These are phyloP conservation scores for Opisthograptis luteolata DNA, from an alignment of 2,888 invertebrate species.

Conservation along the genomic window DNA sequence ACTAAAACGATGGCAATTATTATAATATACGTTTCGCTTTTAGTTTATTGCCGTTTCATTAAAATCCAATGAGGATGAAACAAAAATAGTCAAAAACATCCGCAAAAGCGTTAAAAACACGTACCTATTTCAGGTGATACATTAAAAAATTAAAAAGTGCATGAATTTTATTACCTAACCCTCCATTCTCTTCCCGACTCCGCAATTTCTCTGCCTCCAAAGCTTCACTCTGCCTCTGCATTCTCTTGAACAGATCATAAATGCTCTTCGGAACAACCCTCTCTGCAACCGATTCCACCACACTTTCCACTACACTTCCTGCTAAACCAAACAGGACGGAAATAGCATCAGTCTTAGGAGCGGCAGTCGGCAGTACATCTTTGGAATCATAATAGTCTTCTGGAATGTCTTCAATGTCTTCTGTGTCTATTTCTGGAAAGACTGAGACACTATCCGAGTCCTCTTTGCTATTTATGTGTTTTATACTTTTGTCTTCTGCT, in stretches of 20 bases:
- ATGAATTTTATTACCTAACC: slow-evolving; percentile 76
- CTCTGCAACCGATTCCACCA: slow-evolving; percentile 76
- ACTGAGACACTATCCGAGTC: slow-evolving; percentile 57
- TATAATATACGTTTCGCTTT: no score
- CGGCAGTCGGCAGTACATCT: slow-evolving; percentile 70
- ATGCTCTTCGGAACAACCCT: slow-evolving; percentile 75
- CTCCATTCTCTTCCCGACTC: slow-evolving; percentile 79
- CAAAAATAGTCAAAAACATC: no score
- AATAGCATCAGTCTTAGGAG: slow-evolving; percentile 72
- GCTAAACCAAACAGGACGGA: slow-evolving; percentile 77
- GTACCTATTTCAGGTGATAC: no score
- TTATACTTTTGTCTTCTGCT: slow-evolving; percentile 24
- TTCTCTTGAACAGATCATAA: slow-evolving; percentile 72
- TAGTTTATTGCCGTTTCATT: not conserved
- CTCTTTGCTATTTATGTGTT: slow-evolving; percentile 40
- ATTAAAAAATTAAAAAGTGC: no score
- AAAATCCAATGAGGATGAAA: not conserved
- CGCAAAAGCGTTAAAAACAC: no score
- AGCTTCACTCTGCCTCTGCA: slow-evolving; percentile 77
- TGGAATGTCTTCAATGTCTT: slow-evolving; percentile 61
- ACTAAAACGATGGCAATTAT: no score
- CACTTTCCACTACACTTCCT: slow-evolving; percentile 75
- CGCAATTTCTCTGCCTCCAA: slow-evolving; percentile 74
- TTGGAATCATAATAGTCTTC: slow-evolving; percentile 78
- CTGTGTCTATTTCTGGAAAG: slow-evolving; percentile 69